These are phyloP conservation scores for Drosophila subpulchrella DNA, from an alignment of 1,140 invertebrate species.

Conservation along the genomic window DNA sequence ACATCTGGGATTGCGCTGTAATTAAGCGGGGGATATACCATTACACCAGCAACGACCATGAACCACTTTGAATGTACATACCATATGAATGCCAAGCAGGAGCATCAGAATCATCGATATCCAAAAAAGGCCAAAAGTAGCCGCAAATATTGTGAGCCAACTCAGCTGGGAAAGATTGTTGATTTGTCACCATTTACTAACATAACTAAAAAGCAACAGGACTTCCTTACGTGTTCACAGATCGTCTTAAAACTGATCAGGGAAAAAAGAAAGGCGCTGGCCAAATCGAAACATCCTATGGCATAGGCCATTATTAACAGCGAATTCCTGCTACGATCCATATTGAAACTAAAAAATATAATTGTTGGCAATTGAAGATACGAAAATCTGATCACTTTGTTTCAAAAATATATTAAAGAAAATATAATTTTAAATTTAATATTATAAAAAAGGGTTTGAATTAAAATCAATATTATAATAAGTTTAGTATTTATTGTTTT, in stretches of 20 bases:
- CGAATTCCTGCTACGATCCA: neutral
- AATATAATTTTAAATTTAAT: too few relatives aligned
- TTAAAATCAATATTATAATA: too few relatives aligned
- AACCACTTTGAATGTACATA: constrained; percentile 21
- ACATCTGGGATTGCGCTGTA: constrained; percentile 35
- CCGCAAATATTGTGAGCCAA: constrained; percentile 57
- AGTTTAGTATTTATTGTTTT: neutral
- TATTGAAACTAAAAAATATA: neutral
- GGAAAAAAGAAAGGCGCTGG: constrained; percentile 42
- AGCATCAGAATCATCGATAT: constrained; percentile 51
- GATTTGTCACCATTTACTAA: neutral
- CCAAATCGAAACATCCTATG: constrained; percentile 54
- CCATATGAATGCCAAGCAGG: constrained; percentile 50
- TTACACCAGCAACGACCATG: neutral
- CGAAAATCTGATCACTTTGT: neutral
- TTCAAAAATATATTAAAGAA: neutral
- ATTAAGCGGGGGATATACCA: neutral
- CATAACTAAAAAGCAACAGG: accelerated
- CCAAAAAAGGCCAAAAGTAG: constrained; percentile 57
- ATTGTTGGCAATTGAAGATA: neutral
- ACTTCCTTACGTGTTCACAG: constrained; percentile 35
- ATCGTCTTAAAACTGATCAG: constrained; percentile 29
- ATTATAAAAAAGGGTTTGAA: too few relatives aligned
- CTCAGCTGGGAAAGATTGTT: constrained; percentile 23
- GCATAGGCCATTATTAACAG: constrained; percentile 54